phyloP scores from a whole-genome alignment of 2,888 invertebrate species.

The Quadroppia sp. region DNA sequence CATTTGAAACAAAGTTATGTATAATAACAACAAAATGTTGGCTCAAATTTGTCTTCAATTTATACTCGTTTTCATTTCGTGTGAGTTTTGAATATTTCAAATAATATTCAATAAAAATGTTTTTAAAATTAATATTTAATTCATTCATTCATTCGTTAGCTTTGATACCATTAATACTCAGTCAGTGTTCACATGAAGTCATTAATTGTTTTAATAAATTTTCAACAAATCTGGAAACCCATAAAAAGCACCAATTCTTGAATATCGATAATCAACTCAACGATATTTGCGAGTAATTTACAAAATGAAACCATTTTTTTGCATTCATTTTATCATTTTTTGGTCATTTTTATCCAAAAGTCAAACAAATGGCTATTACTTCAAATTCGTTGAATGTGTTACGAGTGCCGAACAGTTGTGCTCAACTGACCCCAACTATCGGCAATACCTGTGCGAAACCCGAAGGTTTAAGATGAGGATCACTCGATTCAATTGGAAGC shows the following conservation, averaged over 20 bases:
- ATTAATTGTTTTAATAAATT: slow-evolving; percentile 7
- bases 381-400: slow-evolving; percentile 26
- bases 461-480: slow-evolving; percentile 22
- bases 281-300: background rate
- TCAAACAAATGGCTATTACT: slow-evolving; percentile 15
- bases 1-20: background rate
- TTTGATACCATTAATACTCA: background rate
- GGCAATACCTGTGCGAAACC: background rate
- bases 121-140: background rate
- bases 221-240: slow-evolving; percentile 1
- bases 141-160: background rate
- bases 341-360: background rate
- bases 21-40: background rate
- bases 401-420: background rate
- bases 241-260: background rate
- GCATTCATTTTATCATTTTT: background rate
- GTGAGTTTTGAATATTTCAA: background rate
- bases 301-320: background rate
- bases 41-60: background rate
- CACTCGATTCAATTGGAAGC: slow-evolving; percentile 32
- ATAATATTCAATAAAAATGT: background rate
- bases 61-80: background rate
- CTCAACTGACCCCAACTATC: background rate
- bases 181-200: background rate
- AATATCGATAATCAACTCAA: background rate